Conservation (phyloP, 1,140 invertebrate genomes). For the Ylistrum balloti region DNA sequence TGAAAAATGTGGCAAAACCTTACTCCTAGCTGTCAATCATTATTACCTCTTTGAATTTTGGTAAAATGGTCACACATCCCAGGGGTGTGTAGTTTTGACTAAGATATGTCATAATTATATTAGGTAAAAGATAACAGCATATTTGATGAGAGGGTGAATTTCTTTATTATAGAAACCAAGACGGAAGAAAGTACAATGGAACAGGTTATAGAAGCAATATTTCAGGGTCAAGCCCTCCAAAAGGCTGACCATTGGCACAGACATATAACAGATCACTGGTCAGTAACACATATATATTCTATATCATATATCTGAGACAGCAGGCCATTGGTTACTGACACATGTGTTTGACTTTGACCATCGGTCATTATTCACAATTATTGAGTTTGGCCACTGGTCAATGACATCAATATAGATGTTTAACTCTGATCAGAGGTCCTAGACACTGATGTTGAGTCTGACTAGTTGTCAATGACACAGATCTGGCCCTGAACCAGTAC, state of each 20-base stretch:
- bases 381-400: background rate
- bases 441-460: background rate
- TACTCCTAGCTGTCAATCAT: too few relatives aligned
- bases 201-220: background rate
- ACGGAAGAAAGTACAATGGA: background rate
- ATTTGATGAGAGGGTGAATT: background rate
- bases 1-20: too few relatives aligned
- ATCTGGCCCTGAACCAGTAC: background rate
- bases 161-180: slow-evolving; percentile 10
- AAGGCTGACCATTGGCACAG: background rate
- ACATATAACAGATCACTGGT: background rate
- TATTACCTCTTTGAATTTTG: too few relatives aligned
- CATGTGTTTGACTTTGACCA: too few relatives aligned
- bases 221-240: background rate
- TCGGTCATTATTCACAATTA: too few relatives aligned
- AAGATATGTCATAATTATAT: too few relatives aligned
- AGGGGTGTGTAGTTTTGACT: too few relatives aligned
- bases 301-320: too few relatives aligned
- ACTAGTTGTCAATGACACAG: background rate
- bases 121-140: background rate
- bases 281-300: background rate
- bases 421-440: background rate
- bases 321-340: too few relatives aligned
- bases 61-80: too few relatives aligned
- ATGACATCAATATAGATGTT: background rate